Percentiles rank a stretch among this genome's conserved stretches.
phyloP scores from a whole-genome alignment of 2,888 invertebrate species.

The Epinotia demarniana region DNA sequence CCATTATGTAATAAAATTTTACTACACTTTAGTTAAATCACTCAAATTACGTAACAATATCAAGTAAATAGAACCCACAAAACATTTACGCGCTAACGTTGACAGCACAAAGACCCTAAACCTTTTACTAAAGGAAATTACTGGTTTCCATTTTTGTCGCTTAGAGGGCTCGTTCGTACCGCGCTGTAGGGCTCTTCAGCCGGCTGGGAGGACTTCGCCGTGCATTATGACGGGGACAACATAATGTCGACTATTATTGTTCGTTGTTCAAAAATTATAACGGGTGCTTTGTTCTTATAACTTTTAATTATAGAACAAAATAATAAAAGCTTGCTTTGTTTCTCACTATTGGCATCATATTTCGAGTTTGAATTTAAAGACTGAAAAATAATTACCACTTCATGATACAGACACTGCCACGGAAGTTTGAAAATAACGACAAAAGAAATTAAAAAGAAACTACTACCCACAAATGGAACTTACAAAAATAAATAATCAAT shows the following conservation, averaged over 20 bases:
- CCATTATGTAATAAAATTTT: too few relatives aligned
- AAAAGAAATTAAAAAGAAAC: too few relatives aligned
- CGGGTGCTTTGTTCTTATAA: neutral
- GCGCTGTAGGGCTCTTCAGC: constrained; percentile 27
- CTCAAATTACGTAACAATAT: neutral
- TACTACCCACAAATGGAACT: too few relatives aligned
- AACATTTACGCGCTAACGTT: constrained; percentile 47
- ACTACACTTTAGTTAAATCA: too few relatives aligned
- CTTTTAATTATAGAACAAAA: neutral
- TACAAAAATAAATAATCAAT: too few relatives aligned
- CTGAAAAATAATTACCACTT: too few relatives aligned
- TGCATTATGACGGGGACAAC: constrained; percentile 22
- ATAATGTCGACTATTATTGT: constrained; percentile 26
- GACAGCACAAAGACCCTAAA: constrained; percentile 52
- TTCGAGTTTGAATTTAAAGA: too few relatives aligned
- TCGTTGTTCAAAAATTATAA: neutral
- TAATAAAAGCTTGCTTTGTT: too few relatives aligned
- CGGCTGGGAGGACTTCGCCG: constrained; percentile 23
- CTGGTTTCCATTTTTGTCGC: constrained; percentile 53
- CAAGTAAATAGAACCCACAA: constrained; percentile 8
- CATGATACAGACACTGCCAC: too few relatives aligned
- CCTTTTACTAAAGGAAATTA: constrained; percentile 55
- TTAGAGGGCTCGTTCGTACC: constrained; percentile 47
- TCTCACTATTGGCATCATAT: too few relatives aligned
- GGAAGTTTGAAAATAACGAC: too few relatives aligned